A percentile compares a stretch with the other conserved stretches of the same genome.
These are phyloP conservation scores for Bembecia ichneumoniformis DNA, from an alignment of 2,888 invertebrate species.

Conservation along the genomic window DNA sequence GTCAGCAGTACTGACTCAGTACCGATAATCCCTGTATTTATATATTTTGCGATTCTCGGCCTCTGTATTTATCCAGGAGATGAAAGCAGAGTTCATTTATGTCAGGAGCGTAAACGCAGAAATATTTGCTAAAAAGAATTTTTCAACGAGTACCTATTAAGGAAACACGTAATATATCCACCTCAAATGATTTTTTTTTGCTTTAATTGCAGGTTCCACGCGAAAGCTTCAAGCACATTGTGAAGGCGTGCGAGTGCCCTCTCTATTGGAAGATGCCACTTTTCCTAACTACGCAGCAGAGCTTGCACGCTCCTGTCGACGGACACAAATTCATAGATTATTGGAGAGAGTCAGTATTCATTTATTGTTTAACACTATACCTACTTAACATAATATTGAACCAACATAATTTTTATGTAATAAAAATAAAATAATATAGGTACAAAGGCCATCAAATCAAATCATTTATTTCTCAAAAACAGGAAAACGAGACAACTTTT, in stretches of 20 bases:
- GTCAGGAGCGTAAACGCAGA: too few relatives aligned
- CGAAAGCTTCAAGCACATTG: constrained; percentile 77
- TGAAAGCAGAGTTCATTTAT: too few relatives aligned
- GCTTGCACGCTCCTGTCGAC: constrained; percentile 80
- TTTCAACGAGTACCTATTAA: background rate
- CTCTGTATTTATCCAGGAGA: too few relatives aligned
- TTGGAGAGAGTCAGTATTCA: constrained; percentile 88
- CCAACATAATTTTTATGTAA: background rate
- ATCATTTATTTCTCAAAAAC: too few relatives aligned
- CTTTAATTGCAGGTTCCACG: constrained; percentile 60
- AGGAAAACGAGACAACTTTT: too few relatives aligned
- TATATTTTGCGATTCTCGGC: too few relatives aligned
- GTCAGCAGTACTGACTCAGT: too few relatives aligned
- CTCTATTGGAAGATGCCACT: constrained; percentile 98
- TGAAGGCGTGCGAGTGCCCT: constrained; percentile 91
- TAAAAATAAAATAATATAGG: constrained; percentile 2
- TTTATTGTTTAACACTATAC: background rate
- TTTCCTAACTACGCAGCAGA: constrained; percentile 87
- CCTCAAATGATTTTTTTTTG: background rate
- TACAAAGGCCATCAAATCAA: too few relatives aligned
- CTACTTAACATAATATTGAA: background rate
- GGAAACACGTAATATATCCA: background rate
- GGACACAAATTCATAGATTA: constrained; percentile 88
- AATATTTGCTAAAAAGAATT: too few relatives aligned
- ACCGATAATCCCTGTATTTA: too few relatives aligned